Base-by-base conservation (phyloP, 2,113 vertebrate genomes). In the Excalfactoria chinensis region DNA sequence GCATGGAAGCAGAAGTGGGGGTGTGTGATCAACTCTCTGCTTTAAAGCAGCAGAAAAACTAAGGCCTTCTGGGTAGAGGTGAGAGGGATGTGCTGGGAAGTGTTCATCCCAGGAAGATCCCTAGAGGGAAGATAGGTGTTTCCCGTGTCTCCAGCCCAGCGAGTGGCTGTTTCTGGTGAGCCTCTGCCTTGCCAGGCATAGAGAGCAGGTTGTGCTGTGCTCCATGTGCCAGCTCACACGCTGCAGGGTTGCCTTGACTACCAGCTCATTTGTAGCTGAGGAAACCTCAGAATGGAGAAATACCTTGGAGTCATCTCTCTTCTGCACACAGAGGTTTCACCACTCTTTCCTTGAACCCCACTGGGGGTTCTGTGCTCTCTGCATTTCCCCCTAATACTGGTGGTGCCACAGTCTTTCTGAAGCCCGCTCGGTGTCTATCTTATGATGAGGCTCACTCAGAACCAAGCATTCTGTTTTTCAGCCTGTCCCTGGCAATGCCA, bases 171-270 rank as follows among this genome's bases (percentile, higher is more conserved):
- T 60, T 46, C 40, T 7, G 9, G 32, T 58, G 86, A 90, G 55
- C 78, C 34, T 67, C 69, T 0, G 9, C 41, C 84, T 90, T 64
- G 62, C 62, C 0, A 2, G 71, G 82, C 6, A 0, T 44, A 60
- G 79, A 72, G 69, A 95, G 74, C 66, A 58, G 92, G 80, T 76
- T 80, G 88, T 80, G 66, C 85, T 30, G 37, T 69, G 86, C 88
- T 17, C 25, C 10, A n/a, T 6, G 1, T n/a, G 60, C 78, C 67
- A 90, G 93, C 85, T 95, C 10, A 0, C 82, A 88, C 82, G 87
- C 93, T 95, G 89, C 3, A 7, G 88, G 81, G 96, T 96, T 95
- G 90, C 92, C 95, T 96, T 96, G 93, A 94, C 93, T 96, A 96
- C 95, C 75, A 4, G 74, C 91, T 93, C 9, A 28, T 75, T 73